Evolutionary conservation across 2,797 vertebrate species (phyloP).

Genomic region (Sebastes jordani): DNA sequence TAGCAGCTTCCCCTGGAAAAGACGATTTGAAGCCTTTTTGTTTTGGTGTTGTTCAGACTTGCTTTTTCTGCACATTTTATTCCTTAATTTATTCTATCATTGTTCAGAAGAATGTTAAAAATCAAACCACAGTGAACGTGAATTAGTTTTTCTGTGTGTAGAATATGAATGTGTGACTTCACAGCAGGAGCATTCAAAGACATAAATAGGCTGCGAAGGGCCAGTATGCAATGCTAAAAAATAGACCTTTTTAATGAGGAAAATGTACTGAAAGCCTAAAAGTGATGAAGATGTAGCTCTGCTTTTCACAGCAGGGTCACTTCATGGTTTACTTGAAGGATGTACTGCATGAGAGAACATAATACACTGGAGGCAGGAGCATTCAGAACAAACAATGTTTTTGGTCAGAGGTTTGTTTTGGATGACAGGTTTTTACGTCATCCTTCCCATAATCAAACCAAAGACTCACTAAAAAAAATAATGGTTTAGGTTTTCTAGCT

Average conservation of each 20-base stretch:
- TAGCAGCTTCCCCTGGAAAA: conserved; percentile 1
- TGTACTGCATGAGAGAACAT: neutral
- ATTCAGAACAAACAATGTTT: conserved; percentile 16
- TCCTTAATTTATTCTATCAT: neutral
- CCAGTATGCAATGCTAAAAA: neutral
- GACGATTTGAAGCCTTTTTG: neutral
- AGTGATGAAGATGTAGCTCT: conserved; percentile 20
- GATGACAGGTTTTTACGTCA: neutral
- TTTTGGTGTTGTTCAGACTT: neutral
- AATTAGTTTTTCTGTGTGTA: neutral
- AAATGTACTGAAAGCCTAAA: neutral
- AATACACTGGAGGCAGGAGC: neutral
- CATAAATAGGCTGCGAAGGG: neutral
- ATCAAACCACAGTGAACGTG: neutral
- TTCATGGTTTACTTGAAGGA: conserved; percentile 40
- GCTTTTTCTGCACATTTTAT: neutral
- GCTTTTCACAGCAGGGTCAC: conserved; percentile 20
- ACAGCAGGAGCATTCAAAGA: neutral
- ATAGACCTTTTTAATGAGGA: conserved; percentile 9
- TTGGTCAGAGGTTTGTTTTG: neutral
- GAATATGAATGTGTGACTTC: neutral
- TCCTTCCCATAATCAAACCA: conserved; percentile 7
- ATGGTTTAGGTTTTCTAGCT: neutral
- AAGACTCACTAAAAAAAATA: conserved; percentile 21
- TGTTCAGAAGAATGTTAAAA: neutral